Base-by-base conservation (phyloP, 2,797 vertebrate species). In the Bovichtus variegatus region DNA sequence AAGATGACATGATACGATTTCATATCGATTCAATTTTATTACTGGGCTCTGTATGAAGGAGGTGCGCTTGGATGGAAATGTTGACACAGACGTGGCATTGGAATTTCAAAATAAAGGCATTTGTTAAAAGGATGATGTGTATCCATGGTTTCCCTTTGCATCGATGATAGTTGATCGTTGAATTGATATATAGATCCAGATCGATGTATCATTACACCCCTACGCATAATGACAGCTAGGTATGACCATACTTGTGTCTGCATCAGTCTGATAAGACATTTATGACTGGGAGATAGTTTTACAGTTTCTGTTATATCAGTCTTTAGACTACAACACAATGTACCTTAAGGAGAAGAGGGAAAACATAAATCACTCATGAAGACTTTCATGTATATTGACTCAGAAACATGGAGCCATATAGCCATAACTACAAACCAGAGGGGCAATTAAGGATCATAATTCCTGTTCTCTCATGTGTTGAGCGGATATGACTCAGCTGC, bases 301-400 rank as follows among this genome's bases (percentile, higher is more conserved):
- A 49, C 13, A 27, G 40, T 46, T 27, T 44, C 25, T 16, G 2
- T 78, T 5, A 15, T 0, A 40, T 27, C 15, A 51, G 9, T 44
- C 27, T 25, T 69, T 12, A 78, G 0, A 74, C 3, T 15, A 59
- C 31, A 66, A 63, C 16, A 60, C 34, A 67, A 36, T 40, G 21
- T 12, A 13, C 23, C 18, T 31, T 8, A 29, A 29, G 23, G 9
- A 67, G 18, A 55, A 54, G n/a, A 23, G 15, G 19, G 31, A 64
- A 72, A 71, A 25, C 4, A 4, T 18, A 10, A 62, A 57, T 53
- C 6, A 58, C 12, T 50, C 8, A 29, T 13, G 0, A 46, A 12
- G 19, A 38, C 18, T 46, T 65, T 50, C 6, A 49, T 70, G n/a
- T 29, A 44, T 4, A 49, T 0, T 25, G 41, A 16, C 25, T 72